Evolutionary conservation across 1,140 invertebrate genomes (phyloP).

Genomic region (Drosophila willistoni): DNA sequence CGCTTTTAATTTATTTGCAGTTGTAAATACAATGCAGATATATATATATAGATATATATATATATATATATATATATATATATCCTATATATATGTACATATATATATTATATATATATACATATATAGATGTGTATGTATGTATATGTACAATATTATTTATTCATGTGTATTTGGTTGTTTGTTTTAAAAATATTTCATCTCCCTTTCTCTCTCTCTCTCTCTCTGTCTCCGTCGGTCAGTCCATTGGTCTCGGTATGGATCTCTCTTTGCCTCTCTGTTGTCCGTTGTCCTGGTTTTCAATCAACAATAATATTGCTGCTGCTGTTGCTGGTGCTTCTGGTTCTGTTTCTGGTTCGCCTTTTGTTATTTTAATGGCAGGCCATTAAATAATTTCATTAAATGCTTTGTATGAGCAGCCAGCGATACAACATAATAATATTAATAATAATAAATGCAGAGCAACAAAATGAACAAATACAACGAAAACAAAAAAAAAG

Average conservation of each 20-base stretch:
- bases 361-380: constrained; percentile 77
- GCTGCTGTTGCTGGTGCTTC: constrained; percentile 16
- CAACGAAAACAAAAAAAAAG: constrained; percentile 55
- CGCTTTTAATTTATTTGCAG: constrained; percentile 52
- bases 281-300: constrained; percentile 22
- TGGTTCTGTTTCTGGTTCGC: constrained; percentile 39
- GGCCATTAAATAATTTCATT: constrained; percentile 79
- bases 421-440: constrained; percentile 35
- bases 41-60: too few species aligned
- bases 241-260: too few species aligned
- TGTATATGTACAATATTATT: constrained; percentile 62
- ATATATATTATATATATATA: constrained; percentile 45
- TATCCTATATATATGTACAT: constrained; percentile 39
- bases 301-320: constrained; percentile 50
- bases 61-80: constrained; percentile 49
- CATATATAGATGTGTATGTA: constrained; percentile 57
- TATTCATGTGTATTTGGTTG: constrained; percentile 58
- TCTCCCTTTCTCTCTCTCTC: not conserved
- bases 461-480: constrained; percentile 7
- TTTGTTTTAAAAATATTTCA: constrained; percentile 45
- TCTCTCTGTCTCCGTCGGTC: not conserved
- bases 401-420: constrained; percentile 64
- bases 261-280: not conserved
- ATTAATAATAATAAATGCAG: constrained; percentile 22
- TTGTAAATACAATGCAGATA: constrained; percentile 57